Percentiles rank a stretch among this genome's conserved stretches.
These are phyloP conservation scores for Mustela nigripes DNA, from an alignment of 2,113 vertebrate species.

Conservation along the genomic window DNA sequence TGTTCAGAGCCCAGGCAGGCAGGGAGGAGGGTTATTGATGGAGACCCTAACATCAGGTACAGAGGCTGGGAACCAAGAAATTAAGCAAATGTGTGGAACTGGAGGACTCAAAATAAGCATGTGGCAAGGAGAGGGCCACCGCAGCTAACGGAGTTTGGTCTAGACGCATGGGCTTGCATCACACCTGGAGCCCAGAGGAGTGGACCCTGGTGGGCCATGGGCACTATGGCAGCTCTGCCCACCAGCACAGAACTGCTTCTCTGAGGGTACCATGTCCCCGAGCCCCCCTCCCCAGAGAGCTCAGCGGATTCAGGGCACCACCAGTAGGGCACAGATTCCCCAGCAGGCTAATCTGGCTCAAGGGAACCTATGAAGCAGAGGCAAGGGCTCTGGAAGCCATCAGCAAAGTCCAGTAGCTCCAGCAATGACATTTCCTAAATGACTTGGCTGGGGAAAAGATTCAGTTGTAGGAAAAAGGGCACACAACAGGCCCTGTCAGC, in stretches of 20 bases:
- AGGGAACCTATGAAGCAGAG: background rate
- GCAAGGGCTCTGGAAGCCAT: background rate
- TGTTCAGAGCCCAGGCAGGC: background rate
- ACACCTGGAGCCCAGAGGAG: accelerated
- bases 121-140: background rate
- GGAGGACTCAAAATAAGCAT: background rate
- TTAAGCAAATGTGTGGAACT: background rate
- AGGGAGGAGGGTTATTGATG: background rate
- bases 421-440: background rate
- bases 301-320: background rate
- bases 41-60: background rate
- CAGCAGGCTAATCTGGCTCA: background rate
- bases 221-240: background rate
- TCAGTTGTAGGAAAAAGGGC: background rate
- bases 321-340: background rate
- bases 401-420: background rate
- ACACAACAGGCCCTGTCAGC: background rate
- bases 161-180: background rate
- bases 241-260: background rate
- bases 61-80: background rate
- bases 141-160: background rate
- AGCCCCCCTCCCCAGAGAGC: background rate
- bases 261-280: background rate
- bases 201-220: background rate
- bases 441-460: background rate